Base-by-base conservation (phyloP, 92 coral and sea anemone genomes). In the Anthopleura xanthogrammica region DNA sequence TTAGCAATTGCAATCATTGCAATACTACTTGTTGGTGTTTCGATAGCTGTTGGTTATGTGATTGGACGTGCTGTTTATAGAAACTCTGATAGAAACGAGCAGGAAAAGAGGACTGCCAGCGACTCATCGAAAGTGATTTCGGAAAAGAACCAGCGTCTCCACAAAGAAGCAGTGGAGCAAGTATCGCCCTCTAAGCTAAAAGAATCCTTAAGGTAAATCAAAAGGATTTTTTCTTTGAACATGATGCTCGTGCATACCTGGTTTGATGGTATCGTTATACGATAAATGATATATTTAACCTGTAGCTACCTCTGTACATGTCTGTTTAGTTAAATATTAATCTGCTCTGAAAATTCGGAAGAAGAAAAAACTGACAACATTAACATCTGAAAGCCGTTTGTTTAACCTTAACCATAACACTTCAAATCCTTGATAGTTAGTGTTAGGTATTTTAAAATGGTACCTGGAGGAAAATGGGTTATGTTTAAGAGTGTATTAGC, bases 141-240 rank as follows among this genome's bases (percentile, higher is more conserved):
- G 57, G 83, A 85, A 39, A 77, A 79, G 48, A 79, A 73, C 48
- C 14, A 75, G 9, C 76, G 56, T 36, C 62, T 90, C 50, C 73
- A 84, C 79, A 86, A 86, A 75, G 77, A 82, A 42, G 97, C 93
- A 29, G 89, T 88, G 41, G 88, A 86, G 16, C 84, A 75, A 72
- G 89, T 93, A n/a, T 93, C 97, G 17, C 52, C 85, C 3, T 36
- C 83, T 16, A 75, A 77, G n/a, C 88, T 93, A 52, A 82, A 86
- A 48, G 85, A 86, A 40, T 82, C 85, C 79, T 75, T 90, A 71
- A 78, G 87, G 97, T 93, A 73, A 88, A 88, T 87, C 12, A 54
- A 36, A 22, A 62, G 19, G 3, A 60, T 2, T 10, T 60, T 20
- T 60, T 14, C n/a, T 17, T 60, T 60, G 23, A 14, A 16, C 5